These are phyloP conservation scores for Rhyacophila evoluta DNA, from an alignment of 2,888 invertebrate genomes.

Conservation along the genomic window DNA sequence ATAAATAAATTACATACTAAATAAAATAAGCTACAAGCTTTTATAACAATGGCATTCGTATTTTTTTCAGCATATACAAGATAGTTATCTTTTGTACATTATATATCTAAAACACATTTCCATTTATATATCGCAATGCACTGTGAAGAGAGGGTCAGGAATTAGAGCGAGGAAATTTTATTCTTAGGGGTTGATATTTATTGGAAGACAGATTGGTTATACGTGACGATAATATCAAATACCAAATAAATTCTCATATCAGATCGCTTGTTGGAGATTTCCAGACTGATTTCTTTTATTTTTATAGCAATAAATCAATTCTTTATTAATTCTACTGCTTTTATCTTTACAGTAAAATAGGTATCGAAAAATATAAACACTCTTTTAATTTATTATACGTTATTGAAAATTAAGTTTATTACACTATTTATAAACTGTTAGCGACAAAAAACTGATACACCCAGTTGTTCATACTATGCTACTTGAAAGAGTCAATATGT, in stretches of 20 bases:
- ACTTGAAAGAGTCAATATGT: too few relatives aligned
- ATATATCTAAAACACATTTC: neutral
- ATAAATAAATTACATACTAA: too few relatives aligned
- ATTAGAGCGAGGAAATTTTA: slow-evolving; percentile 30
- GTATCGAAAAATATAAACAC: too few relatives aligned
- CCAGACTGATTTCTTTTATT: neutral
- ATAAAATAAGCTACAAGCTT: too few relatives aligned
- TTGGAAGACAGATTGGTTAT: slow-evolving; percentile 48
- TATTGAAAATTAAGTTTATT: too few relatives aligned
- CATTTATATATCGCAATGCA: slow-evolving; percentile 25
- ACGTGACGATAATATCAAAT: slow-evolving; percentile 45
- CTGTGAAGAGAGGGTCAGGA: slow-evolving; percentile 23
- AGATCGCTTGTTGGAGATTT: neutral
- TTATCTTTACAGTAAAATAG: too few relatives aligned
- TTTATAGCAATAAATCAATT: neutral
- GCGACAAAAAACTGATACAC: too few relatives aligned
- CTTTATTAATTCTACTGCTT: neutral
- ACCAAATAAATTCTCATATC: slow-evolving; percentile 6
- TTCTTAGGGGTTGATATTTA: slow-evolving; percentile 39
- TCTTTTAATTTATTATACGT: too few relatives aligned
- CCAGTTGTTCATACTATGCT: too few relatives aligned
- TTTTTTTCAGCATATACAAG: neutral
- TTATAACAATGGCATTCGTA: neutral
- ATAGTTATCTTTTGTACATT: neutral
- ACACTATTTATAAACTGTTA: too few relatives aligned